A percentile compares a stretch with the other conserved stretches of the same genome.
These are phyloP conservation scores for Budorcas taxicolor DNA, from an alignment of 2,113 vertebrate species.

Conservation along the genomic window DNA sequence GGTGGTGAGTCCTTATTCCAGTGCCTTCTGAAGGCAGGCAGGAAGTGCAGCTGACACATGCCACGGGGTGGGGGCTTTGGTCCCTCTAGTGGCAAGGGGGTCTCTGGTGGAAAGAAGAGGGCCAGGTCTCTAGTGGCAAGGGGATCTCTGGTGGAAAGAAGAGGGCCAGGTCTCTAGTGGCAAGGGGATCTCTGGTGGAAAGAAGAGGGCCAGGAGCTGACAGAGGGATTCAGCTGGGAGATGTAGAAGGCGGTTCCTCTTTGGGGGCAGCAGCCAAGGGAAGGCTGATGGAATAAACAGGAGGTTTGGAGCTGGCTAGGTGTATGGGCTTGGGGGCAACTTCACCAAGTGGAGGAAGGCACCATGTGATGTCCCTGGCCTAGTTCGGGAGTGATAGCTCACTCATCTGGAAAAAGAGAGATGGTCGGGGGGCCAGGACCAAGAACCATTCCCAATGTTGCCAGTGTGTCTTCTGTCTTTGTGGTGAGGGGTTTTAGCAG, in stretches of 20 bases:
- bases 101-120: no score
- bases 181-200: not conserved
- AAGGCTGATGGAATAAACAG: not conserved
- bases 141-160: not conserved
- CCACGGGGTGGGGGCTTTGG: not conserved
- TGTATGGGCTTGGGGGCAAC: no score
- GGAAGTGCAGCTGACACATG: not conserved
- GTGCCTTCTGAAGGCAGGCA: not conserved
- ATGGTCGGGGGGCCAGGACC: no score
- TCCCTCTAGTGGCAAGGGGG: not conserved
- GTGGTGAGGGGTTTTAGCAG: not conserved
- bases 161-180: not conserved
- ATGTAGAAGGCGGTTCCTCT: not conserved
- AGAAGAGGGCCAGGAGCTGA: not conserved
- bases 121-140: not conserved
- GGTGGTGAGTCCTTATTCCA: not conserved
- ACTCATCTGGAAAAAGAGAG: not conserved
- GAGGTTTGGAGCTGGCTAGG: not conserved
- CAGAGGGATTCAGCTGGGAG: not conserved
- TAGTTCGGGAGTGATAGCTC: not conserved
- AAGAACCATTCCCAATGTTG: not conserved
- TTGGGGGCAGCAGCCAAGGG: not conserved
- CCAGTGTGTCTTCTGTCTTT: not conserved
- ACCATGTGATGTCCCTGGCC: not conserved
- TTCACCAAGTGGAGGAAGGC: not conserved